phyloP scores from a whole-genome alignment of 2,797 vertebrate species.

The Ataeniobius toweri region DNA sequence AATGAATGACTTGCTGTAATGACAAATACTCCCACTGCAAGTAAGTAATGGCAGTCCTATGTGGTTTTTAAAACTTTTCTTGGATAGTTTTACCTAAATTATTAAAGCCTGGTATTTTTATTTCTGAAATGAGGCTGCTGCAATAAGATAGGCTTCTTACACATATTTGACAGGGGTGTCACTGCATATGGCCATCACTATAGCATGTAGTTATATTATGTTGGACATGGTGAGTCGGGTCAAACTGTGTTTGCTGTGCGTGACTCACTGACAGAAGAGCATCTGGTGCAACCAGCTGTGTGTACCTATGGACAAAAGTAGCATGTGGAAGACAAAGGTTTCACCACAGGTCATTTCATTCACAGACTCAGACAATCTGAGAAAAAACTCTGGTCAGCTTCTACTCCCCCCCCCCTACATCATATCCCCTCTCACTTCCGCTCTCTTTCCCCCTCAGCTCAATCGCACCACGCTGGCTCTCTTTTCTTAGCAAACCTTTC shows the following conservation, averaged over 20 bases:
- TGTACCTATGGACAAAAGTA: conserved; percentile 53
- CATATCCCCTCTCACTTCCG: conserved; percentile 14
- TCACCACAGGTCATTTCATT: conserved; percentile 45
- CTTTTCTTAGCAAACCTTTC: conserved; percentile 81
- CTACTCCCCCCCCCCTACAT: conserved; percentile 22
- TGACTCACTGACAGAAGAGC: conserved; percentile 51
- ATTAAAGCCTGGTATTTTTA: not conserved
- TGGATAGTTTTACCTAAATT: conserved; percentile 3
- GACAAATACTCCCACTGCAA: conserved; percentile 34
- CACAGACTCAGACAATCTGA: not conserved
- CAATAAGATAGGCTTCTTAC: not conserved
- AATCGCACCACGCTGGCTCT: conserved; percentile 68
- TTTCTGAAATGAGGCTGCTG: not conserved
- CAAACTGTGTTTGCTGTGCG: conserved; percentile 57
- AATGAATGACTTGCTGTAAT: conserved; percentile 30
- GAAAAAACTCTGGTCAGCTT: not conserved
- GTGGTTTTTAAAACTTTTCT: not conserved
- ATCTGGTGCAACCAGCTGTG: conserved; percentile 59
- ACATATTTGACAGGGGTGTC: not conserved
- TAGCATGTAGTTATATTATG: conserved; percentile 22
- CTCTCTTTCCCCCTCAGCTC: conserved; percentile 58
- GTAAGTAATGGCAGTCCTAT: conserved; percentile 21
- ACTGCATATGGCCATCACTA: not conserved
- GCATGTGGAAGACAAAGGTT: conserved; percentile 19
- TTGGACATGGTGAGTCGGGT: conserved; percentile 36